Evolutionary conservation across 2,888 invertebrate genomes (phyloP).

Genomic region (Hyalella azteca): DNA sequence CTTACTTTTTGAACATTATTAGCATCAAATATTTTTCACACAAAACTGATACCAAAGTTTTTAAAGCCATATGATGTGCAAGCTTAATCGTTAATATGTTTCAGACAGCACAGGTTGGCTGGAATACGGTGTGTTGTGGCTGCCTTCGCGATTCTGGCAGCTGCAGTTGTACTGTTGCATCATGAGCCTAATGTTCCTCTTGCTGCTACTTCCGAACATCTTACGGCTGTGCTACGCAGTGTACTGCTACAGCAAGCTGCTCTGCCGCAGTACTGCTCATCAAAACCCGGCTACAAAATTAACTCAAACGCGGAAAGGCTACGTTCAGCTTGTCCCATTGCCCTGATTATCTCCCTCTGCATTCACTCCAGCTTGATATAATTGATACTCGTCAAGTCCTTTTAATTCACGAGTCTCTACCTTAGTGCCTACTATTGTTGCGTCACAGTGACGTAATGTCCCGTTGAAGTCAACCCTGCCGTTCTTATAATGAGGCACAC

Average conservation of each 20-base stretch:
- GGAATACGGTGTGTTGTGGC: conserved; percentile 56
- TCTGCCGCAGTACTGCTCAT: neutral
- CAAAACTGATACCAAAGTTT: no score
- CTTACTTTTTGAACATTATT: no score
- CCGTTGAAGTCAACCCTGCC: no score
- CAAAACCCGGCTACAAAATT: neutral
- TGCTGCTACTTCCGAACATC: conserved; percentile 40
- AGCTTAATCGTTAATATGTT: no score
- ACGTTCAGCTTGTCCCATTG: conserved; percentile 6
- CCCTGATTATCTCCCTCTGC: neutral
- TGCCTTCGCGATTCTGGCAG: conserved; percentile 57
- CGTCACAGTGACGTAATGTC: no score
- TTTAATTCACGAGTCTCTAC: no score
- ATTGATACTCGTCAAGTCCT: no score
- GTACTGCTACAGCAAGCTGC: neutral
- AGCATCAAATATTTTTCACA: no score
- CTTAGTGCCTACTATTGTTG: no score
- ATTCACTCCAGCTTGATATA: neutral
- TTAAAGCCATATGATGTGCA: no score
- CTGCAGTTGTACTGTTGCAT: conserved; percentile 49
- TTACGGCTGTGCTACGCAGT: neutral
- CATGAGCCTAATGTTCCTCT: conserved; percentile 6
- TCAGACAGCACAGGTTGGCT: conserved; percentile 46
- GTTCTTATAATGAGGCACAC: no score
- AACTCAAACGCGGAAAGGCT: neutral